Percentiles rank a stretch among this genome's conserved stretches.
These are phyloP conservation scores for Orthosia incerta DNA, from an alignment of 2,888 invertebrate genomes.

Conservation along the genomic window DNA sequence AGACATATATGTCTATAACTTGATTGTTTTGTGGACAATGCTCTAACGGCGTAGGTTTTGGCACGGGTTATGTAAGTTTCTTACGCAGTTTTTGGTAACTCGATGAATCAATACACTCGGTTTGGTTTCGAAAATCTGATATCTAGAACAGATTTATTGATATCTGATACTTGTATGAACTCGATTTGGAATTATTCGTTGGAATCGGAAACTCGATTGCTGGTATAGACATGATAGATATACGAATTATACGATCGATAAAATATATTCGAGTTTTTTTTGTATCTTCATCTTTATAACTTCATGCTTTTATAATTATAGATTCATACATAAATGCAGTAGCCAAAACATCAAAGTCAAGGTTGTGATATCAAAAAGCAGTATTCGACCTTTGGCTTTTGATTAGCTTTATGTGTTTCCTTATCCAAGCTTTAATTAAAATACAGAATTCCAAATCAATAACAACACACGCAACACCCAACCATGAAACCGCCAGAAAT, in stretches of 20 bases:
- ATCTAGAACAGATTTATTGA: slow-evolving; percentile 56
- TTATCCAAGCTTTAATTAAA: neutral
- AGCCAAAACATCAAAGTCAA: neutral
- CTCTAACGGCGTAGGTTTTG: slow-evolving; percentile 42
- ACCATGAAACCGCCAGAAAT: slow-evolving; percentile 23
- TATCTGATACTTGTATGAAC: slow-evolving; percentile 23
- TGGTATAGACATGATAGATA: neutral
- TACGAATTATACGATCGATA: neutral
- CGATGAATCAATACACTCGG: slow-evolving; percentile 53
- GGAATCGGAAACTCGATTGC: neutral
- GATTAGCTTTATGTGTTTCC: neutral
- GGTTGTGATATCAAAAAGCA: neutral
- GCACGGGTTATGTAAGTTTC: slow-evolving; percentile 44
- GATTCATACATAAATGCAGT: neutral
- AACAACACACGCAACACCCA: slow-evolving; percentile 20
- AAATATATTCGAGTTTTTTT: neutral
- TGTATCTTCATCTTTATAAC: neutral
- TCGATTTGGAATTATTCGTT: slow-evolving; percentile 12
- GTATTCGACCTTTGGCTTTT: neutral
- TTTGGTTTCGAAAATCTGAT: slow-evolving; percentile 61
- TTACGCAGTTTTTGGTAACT: slow-evolving; percentile 38
- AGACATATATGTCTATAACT: slow-evolving; percentile 32
- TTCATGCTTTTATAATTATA: neutral
- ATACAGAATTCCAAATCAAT: slow-evolving; percentile 5
- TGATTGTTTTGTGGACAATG: slow-evolving; percentile 62